Evolutionary conservation across 2,797 vertebrate species (phyloP).

Genomic region (Sebastes aleutianus): DNA sequence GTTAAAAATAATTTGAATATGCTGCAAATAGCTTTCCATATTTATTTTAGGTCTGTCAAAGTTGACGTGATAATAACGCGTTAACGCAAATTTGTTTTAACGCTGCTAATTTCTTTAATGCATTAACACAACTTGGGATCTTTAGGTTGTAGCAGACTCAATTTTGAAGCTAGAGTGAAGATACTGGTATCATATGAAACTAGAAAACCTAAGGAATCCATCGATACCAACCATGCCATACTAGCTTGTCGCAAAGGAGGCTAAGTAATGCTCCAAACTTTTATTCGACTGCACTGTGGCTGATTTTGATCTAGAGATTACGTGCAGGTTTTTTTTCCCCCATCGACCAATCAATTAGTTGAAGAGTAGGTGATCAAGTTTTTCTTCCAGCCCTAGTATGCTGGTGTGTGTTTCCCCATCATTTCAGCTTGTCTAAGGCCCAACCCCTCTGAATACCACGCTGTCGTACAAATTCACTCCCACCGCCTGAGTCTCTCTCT

Average conservation of each 20-base stretch:
- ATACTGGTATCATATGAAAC: too few species aligned
- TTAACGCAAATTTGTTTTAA: too few species aligned
- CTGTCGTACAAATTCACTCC: neutral
- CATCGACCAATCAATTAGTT: neutral
- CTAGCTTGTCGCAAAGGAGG: rapidly evolving
- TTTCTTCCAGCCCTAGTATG: neutral
- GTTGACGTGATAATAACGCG: too few species aligned
- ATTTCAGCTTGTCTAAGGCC: neutral
- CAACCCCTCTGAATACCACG: neutral
- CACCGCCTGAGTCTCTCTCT: neutral
- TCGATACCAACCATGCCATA: rapidly evolving
- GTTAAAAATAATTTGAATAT: neutral
- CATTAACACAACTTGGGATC: rapidly evolving
- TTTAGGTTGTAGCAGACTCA: rapidly evolving
- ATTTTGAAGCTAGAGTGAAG: too few species aligned
- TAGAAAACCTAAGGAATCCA: too few species aligned
- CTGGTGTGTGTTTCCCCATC: neutral
- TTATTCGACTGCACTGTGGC: too few species aligned
- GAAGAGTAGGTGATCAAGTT: too few species aligned
- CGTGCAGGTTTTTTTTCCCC: too few species aligned
- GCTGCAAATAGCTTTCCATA: neutral
- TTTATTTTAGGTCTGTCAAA: too few species aligned
- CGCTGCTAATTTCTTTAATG: too few species aligned
- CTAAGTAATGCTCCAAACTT: too few species aligned
- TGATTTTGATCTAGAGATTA: too few species aligned